Conservation (phyloP, 2,113 vertebrate genomes). For the Natator depressus region DNA sequence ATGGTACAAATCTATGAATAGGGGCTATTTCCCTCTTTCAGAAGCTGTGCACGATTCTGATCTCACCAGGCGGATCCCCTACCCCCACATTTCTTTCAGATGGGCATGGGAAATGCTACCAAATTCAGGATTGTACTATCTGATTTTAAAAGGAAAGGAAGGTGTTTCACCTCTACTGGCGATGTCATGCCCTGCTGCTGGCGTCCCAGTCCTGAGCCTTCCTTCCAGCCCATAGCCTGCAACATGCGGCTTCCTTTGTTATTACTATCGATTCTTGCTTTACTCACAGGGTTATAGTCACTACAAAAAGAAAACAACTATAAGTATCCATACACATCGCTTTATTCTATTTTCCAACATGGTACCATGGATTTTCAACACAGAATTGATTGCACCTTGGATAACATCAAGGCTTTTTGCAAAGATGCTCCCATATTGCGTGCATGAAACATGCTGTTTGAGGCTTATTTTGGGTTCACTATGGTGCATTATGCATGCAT, state of each 20-base stretch:
- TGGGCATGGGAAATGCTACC: background rate
- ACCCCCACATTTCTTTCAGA: background rate
- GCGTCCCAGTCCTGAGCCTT: slow-evolving; percentile 73
- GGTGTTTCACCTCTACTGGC: slow-evolving; percentile 75
- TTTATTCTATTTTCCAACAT: background rate
- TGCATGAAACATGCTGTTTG: background rate
- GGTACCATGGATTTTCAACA: background rate
- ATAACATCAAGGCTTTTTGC: background rate
- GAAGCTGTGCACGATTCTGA: background rate
- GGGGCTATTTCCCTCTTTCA: background rate
- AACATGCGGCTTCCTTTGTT: slow-evolving; percentile 77
- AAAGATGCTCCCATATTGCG: background rate
- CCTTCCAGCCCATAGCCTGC: slow-evolving; percentile 78
- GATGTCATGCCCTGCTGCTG: slow-evolving; percentile 78
- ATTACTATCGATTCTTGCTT: slow-evolving; percentile 71
- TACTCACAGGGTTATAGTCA: slow-evolving; percentile 70
- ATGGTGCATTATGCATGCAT: fast-evolving
- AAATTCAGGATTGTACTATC: background rate
- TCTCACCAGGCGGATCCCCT: background rate
- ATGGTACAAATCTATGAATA: background rate
- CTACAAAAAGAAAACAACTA: slow-evolving; percentile 66
- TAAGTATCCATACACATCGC: background rate
- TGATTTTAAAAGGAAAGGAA: slow-evolving; percentile 9
- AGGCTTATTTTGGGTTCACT: slow-evolving; percentile 1
- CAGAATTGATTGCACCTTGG: background rate